Base-by-base conservation (phyloP, 2,797 vertebrate species). In the Pyrocephalus nanus region DNA sequence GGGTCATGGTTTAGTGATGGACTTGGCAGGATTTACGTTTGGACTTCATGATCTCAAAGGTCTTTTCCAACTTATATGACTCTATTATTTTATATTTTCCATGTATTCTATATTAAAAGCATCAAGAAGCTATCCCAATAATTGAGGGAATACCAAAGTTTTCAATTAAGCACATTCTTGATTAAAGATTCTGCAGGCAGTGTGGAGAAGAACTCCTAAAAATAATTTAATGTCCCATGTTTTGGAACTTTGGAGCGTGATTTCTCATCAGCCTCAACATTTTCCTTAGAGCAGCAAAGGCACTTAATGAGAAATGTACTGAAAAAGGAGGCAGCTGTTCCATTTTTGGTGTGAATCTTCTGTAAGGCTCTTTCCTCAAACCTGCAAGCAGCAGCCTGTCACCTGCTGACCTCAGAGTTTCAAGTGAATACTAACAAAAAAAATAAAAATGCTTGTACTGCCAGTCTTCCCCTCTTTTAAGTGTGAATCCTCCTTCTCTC, bases 81-180 rank as follows among this genome's bases (percentile, higher is more conserved):
- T 32, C 25, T 20, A 54, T 5, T 6, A 6, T 4, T n/a, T 36
- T 42, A 11, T 51, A 12, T 32, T 80, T 92, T 79, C 62, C 67
- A 91, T 51, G 17, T 30, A 11, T 15, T 75, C 64, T 42, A 26
- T n/a, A 66, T 2, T 48, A 58, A 94, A 91, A 91, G 32, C 38
- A 90, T 72, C 45, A 88, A 91, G 95, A 87, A 80, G 57, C 21
- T 29, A 77, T 38, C 36, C 21, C 66, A 58, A 12, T 17, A 73
- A 79, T 20, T 51, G 15, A 11, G 11, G 7, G 23, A 19, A 19
- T 71, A 45, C 23, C 69, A 32, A 45, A 65, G 43, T 57, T 86
- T 93, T 75, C 57, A 48, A 51, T 64, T 77, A 77, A 58, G 47
- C 29, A 22, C 27, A 23, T 60, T 76, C 53, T 83, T 60, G 66